Evolutionary conservation across 2,888 invertebrate genomes (phyloP), one percentile per base, ranked within the genome.

Genomic region (Zaprionus bogoriensis): DNA sequence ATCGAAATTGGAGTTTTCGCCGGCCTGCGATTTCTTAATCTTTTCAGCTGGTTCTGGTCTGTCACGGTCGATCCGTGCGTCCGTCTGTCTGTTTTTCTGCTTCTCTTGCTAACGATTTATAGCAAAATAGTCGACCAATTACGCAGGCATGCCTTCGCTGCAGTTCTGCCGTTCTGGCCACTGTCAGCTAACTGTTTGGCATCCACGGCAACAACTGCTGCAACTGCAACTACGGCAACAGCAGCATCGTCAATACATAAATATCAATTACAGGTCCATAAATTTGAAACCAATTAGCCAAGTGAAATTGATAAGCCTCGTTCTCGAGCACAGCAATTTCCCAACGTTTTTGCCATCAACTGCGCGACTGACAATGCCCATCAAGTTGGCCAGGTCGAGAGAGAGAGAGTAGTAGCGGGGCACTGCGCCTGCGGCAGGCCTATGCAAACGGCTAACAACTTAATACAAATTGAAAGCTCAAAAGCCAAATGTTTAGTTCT

Each of bases 231-330:
- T n/a, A n/a, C n/a, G 50, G 57, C 44, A 51, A 12, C 27, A 39
- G 36, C 12, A 51, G 25, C 57, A 54, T 65, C 45, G 71, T 41
- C 51, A 63, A 46, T 22, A 69, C 89, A 89, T 89, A 89, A 89
- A 89, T 89, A 89, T 89, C 87, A 85, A 86, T 88, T 81, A 89
- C 89, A 87, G 89, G 87, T 89, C 87, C 85, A 89, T 89, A 89
- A 89, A 89, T 89, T 89, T 83, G 77, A 89, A 89, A 89, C 89
- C 89, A 89, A 89, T 89, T 89, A 89, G 89, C 89, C 87, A 81
- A 75, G 83, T 75, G 79, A 83, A 89, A 89, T 89, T 89, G 89
- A 89, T 88, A 89, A 89, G 83, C 77, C 83, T 77, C 77, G 64
- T 78, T 74, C 47, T 69, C 41, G 59, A 71, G 6, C 46, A 69